Base-by-base conservation (phyloP, 2,888 invertebrate species). In the Cremastobaeus sp. region DNA sequence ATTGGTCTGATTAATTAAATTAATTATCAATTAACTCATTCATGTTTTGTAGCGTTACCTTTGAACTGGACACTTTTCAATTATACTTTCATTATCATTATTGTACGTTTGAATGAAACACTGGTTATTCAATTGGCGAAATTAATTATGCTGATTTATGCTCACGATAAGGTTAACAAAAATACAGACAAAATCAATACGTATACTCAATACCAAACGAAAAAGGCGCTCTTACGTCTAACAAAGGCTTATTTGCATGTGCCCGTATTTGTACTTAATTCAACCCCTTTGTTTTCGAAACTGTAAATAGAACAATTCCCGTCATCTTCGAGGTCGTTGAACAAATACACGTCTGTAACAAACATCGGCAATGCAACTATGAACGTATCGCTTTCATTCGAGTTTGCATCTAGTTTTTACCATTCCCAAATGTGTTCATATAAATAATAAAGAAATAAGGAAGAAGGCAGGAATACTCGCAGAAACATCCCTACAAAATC, bases 251-350 rank as follows among this genome's bases (percentile, higher is more conserved):
- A 45, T 71, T 71, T 64, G 57, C 71, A 37, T 45, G 30, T 32
- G 15, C 71, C 71, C 71, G 71, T 64, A 71, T 71, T 71, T 71
- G 64, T 64, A 64, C 64, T 64, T 64, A 55, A 71, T 64, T 50
- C 55, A 35, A 57, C 37, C 43, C 50, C 71, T 71, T 50, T 71
- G 62, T 71, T 71, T 70, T 54, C 21, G 34, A 35, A 41, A 32
- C 34, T 41, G 41, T 41, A 62, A 48, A 52, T 37, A 48, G 20
- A 15, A 20, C 25, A 68, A 20, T 14, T 34, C 15, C 21, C n/a
- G 20, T 41, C 57, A 39, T 65, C 65, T 52, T 60, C 52, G 28
- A 45, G 34, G 47, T 18, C 47, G 17, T 30, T 55, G 48, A 43
- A 62, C 55, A 62, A 70, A 70, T 41, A 62, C 35, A 37, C 30